Conservation (phyloP, 2,113 vertebrate genomes). For the Microcebus tavaratra region DNA sequence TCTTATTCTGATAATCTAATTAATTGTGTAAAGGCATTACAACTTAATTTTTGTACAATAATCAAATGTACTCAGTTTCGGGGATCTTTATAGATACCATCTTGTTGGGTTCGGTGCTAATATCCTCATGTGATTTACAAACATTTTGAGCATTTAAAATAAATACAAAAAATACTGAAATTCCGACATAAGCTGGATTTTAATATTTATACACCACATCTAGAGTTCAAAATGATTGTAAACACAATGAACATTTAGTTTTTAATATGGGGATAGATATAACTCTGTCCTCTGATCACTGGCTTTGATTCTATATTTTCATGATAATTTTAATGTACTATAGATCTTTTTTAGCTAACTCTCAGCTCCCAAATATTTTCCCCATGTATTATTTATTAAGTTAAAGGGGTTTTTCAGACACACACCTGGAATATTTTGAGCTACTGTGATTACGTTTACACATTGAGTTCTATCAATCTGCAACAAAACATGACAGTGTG, state of each 20-base stretch:
- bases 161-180: constrained; percentile 14
- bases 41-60: not conserved
- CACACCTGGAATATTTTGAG: not conserved
- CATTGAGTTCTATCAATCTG: not conserved
- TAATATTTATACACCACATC: not conserved
- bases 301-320: not conserved
- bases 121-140: not conserved
- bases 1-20: not conserved
- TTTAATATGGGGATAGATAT: not conserved
- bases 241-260: not conserved
- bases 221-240: not conserved
- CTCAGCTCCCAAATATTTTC: not conserved
- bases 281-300: not conserved
- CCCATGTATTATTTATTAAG: not conserved
- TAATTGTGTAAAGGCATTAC: not conserved
- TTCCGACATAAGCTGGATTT: not conserved
- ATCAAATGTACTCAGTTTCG: not conserved
- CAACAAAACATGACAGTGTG: not conserved
- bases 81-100: not conserved
- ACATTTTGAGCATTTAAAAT: not conserved
- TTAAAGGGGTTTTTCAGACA: not conserved
- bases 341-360: not conserved
- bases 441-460: not conserved
- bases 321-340: not conserved
- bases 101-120: not conserved